These are phyloP conservation scores for Carassius auratus DNA, from an alignment of 2,113 vertebrate species.

Conservation along the genomic window DNA sequence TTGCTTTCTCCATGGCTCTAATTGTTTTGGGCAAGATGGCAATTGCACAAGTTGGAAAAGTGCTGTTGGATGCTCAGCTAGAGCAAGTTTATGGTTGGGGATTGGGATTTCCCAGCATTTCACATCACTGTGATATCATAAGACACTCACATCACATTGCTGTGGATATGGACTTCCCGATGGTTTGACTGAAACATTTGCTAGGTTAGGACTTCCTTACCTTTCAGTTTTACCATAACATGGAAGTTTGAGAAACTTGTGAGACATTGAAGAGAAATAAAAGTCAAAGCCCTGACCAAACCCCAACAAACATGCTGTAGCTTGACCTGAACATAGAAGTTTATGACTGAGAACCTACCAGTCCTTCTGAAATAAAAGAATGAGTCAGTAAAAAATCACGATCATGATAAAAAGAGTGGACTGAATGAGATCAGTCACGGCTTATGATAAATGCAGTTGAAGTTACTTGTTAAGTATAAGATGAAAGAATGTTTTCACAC, in stretches of 20 bases:
- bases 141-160: background rate
- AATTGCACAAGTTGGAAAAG: background rate
- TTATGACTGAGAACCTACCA: background rate
- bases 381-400: background rate
- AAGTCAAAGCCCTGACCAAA: background rate
- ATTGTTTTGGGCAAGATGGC: background rate
- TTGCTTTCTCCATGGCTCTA: background rate
- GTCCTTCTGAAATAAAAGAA: background rate
- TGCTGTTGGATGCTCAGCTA: background rate
- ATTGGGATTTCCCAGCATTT: background rate
- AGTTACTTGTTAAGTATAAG: background rate
- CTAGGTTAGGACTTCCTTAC: background rate
- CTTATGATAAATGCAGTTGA: background rate
- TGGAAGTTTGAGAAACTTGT: background rate
- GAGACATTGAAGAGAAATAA: background rate
- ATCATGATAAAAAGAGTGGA: background rate
- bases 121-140: background rate
- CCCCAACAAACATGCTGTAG: conserved; percentile 7
- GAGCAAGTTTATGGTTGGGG: background rate
- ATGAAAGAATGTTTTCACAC: background rate
- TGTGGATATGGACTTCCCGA: conserved; percentile 7
- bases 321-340: background rate
- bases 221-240: background rate
- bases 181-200: background rate
- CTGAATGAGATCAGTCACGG: background rate